These are phyloP conservation scores for Oryzias sinensis DNA, from an alignment of 2,797 vertebrate species.

Conservation along the genomic window DNA sequence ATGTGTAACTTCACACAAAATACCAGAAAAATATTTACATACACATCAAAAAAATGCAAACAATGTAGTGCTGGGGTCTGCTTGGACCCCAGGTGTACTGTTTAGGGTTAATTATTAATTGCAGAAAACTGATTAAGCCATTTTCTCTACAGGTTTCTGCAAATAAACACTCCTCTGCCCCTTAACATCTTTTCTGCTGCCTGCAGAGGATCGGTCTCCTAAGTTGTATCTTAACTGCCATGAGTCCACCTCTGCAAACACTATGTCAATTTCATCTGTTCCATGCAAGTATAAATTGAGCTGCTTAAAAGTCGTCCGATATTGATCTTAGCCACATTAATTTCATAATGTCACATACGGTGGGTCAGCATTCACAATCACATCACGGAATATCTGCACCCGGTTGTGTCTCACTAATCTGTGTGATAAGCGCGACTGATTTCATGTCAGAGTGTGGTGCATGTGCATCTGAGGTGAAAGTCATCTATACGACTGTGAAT, in stretches of 20 bases:
- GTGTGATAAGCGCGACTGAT: slow-evolving; percentile 25
- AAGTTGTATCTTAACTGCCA: slow-evolving; percentile 38
- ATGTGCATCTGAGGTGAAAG: slow-evolving; percentile 19
- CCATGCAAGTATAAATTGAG: slow-evolving; percentile 74
- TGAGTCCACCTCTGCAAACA: slow-evolving; percentile 60
- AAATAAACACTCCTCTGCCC: slow-evolving; percentile 37
- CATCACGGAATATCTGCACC: slow-evolving; percentile 44
- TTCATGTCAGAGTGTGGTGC: slow-evolving; percentile 16
- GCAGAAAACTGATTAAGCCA: slow-evolving; percentile 61
- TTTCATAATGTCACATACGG: slow-evolving; percentile 61
- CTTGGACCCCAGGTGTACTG: too few relatives aligned
- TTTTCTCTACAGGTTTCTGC: slow-evolving; percentile 53
- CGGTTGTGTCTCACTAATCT: slow-evolving; percentile 29
- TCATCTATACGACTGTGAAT: not conserved
- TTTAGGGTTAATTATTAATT: slow-evolving; percentile 74
- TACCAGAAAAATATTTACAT: too few relatives aligned
- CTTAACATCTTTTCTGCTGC: slow-evolving; percentile 44
- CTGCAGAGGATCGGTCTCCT: slow-evolving; percentile 37
- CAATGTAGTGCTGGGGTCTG: too few relatives aligned
- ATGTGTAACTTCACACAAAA: too few relatives aligned
- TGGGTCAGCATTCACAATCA: slow-evolving; percentile 52
- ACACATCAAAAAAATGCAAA: too few relatives aligned
- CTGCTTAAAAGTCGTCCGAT: slow-evolving; percentile 67
- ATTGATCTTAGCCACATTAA: slow-evolving; percentile 69
- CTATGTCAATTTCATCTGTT: slow-evolving; percentile 80